phyloP scores from a whole-genome alignment of 2,113 vertebrate species.

The Alouatta palliata region DNA sequence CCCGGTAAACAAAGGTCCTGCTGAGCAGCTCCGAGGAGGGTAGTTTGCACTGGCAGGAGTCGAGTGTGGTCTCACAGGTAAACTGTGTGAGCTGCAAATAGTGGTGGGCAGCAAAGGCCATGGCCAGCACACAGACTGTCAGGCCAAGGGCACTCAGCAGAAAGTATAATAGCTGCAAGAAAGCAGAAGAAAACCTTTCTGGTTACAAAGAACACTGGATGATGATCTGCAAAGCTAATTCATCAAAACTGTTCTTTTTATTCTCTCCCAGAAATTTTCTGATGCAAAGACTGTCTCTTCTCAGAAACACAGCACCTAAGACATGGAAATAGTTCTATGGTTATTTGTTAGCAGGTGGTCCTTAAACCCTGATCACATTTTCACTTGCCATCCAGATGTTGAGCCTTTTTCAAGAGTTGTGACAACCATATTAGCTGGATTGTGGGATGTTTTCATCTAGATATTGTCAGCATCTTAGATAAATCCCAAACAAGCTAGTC shows the following conservation, averaged over 20 bases:
- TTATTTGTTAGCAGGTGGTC: neutral
- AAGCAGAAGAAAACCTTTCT: neutral
- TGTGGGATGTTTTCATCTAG: neutral
- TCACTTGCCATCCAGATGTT: neutral
- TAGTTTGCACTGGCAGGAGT: constrained; percentile 90
- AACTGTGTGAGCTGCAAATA: constrained; percentile 87
- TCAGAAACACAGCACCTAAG: neutral
- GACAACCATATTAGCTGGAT: neutral
- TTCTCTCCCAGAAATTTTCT: neutral
- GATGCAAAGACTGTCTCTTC: neutral
- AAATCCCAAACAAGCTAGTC: neutral
- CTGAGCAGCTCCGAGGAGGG: constrained; percentile 89
- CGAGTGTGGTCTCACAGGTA: constrained; percentile 77
- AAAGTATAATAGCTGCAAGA: constrained; percentile 92
- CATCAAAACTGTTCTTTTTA: neutral
- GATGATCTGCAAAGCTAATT: neutral
- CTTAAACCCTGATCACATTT: neutral
- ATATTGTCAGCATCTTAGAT: neutral
- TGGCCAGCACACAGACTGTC: constrained; percentile 89
- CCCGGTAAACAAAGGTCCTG: constrained; percentile 90
- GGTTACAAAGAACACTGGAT: neutral
- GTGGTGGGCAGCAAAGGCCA: constrained; percentile 92
- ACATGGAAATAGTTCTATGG: neutral
- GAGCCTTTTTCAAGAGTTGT: neutral
- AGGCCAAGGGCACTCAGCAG: constrained; percentile 90